A percentile compares a stretch with the other conserved stretches of the same genome.
Evolutionary conservation across 92 coral and sea anemone genomes (phyloP).

Genomic region (Zoanthus sociatus): DNA sequence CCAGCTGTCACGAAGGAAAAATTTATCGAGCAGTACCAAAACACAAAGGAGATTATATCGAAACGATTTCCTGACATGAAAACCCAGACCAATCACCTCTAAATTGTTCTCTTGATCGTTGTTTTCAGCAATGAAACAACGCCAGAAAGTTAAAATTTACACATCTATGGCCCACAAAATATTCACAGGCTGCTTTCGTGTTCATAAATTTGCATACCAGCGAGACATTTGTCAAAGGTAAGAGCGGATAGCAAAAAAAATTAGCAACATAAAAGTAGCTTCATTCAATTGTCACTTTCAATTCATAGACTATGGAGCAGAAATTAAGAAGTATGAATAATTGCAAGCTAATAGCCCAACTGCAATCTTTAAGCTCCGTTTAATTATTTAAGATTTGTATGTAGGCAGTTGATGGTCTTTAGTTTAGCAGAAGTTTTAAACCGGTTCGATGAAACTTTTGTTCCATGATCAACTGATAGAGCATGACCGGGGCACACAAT

Average conservation of each 20-base stretch:
- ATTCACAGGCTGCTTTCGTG: background rate
- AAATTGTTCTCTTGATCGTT: constrained; percentile 21
- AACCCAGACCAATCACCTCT: constrained; percentile 17
- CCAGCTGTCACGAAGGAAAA: constrained; percentile 48
- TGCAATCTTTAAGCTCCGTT: constrained; percentile 61
- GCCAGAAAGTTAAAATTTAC: constrained; percentile 26
- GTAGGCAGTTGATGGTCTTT: background rate
- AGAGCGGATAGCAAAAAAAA: constrained; percentile 13
- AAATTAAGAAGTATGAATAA: constrained; percentile 25
- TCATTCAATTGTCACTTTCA: constrained; percentile 15
- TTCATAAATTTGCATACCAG: constrained; percentile 32
- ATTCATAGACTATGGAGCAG: constrained; percentile 10
- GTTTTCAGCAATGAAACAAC: background rate
- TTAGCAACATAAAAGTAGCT: background rate
- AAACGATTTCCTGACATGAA: constrained; percentile 46
- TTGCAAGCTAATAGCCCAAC: constrained; percentile 48
- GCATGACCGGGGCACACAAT: constrained; percentile 46
- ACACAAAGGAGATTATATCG: constrained; percentile 38
- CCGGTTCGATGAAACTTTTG: constrained; percentile 32
- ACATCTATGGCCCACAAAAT: background rate
- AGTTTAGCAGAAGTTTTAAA: background rate
- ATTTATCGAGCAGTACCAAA: constrained; percentile 12
- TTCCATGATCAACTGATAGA: constrained; percentile 24
- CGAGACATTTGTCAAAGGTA: constrained; percentile 33
- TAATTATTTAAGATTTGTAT: constrained; percentile 55